phyloP scores from a whole-genome alignment of 2,113 vertebrate genomes.

The Chaetodon trifascialis region DNA sequence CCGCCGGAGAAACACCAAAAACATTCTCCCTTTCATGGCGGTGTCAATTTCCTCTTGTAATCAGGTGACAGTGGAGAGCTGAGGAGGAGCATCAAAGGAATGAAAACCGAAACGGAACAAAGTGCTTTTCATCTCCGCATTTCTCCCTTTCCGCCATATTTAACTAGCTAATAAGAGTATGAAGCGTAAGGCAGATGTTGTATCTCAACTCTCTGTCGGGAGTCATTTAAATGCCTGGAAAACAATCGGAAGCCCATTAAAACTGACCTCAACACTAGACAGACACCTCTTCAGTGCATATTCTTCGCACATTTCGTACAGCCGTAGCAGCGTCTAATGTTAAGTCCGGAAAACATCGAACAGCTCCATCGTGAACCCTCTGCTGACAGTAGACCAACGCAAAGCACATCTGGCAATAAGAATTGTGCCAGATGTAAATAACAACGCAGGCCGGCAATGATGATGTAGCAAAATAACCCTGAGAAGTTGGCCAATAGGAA shows the following conservation, averaged over 20 bases:
- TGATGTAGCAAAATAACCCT: neutral
- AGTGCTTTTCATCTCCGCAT: neutral
- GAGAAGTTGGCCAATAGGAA: constrained; percentile 22
- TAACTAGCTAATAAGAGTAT: rapidly evolving
- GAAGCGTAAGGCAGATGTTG: rapidly evolving
- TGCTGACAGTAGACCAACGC: neutral
- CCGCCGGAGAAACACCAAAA: neutral
- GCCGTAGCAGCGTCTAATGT: neutral
- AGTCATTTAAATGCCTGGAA: neutral
- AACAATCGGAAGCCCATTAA: neutral
- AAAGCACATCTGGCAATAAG: neutral
- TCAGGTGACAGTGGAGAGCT: constrained; percentile 45
- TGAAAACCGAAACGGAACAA: constrained; percentile 7
- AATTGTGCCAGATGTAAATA: constrained; percentile 16
- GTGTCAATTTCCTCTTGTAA: neutral
- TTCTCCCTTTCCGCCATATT: neutral
- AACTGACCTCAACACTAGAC: too few species aligned
- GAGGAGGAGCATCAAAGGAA: neutral
- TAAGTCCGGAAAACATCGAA: neutral
- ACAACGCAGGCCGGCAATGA: neutral
- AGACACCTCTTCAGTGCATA: too few species aligned
- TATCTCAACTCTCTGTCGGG: neutral
- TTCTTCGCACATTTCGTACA: neutral
- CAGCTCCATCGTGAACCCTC: rapidly evolving
- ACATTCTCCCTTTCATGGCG: neutral